Base-by-base conservation (phyloP, 2,888 invertebrate genomes). In the Aproaerema taeniolella region DNA sequence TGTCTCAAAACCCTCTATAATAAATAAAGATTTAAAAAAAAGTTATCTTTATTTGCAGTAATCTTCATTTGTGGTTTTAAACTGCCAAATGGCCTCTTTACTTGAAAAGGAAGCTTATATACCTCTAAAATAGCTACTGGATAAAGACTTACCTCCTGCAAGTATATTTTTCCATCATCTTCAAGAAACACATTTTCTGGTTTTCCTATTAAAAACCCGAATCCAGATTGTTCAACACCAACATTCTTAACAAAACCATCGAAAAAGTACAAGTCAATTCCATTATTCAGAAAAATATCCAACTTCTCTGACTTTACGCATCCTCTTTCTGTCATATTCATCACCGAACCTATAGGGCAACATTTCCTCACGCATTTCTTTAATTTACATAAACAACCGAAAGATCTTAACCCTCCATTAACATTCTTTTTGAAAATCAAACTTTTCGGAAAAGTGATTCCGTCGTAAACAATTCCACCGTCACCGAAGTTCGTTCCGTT, bases 121-220 rank as follows among this genome's bases (percentile, higher is more conserved):
- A n/a, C n/a, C n/a, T n/a, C n/a, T n/a, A n/a, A n/a, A n/a, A n/a
- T n/a, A n/a, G n/a, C n/a, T n/a, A n/a, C n/a, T n/a, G n/a, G n/a
- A n/a, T n/a, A n/a, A n/a, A n/a, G n/a, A n/a, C n/a, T n/a, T 58
- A 79, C 82, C 72, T 74, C 54, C 52, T 82, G 83, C 2, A 80
- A 15, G 40, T 48, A 67, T 80, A 75, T 78, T 1, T 31, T 15
- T 1, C 12, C 38, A 6, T 13, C 39, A 6, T 50, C 52, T 52
- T 81, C 79, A 1, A 50, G 0, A 35, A 52, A 80, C 11, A 69
- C 39, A 0, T 1, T 1, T 2, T 69, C 67, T 0, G 79, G 67
- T 20, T 39, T 50, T 0, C 65, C 72, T 17, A 52, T 42, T 0
- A 77, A 17, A 1, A 77, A 14, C 16, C 50, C 52, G 11, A 71